Percentiles rank a stretch among this genome's conserved stretches.
Evolutionary conservation across 2,888 invertebrate species (phyloP).

Genomic region (Lagria hirta): DNA sequence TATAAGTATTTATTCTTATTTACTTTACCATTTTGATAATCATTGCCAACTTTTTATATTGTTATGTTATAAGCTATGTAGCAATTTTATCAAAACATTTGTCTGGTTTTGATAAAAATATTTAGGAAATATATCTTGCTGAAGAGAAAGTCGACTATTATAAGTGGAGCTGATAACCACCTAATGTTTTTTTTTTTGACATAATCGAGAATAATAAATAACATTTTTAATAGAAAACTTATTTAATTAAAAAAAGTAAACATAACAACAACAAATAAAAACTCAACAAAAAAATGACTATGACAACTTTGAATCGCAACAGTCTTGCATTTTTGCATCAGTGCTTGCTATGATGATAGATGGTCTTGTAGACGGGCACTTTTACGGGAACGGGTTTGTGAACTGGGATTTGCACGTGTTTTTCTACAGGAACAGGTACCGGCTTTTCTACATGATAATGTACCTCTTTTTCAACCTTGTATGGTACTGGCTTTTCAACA

Average conservation of each 20-base stretch:
- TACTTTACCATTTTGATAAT: no score
- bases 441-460: constrained; percentile 69
- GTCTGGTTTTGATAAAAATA: neutral
- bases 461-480: constrained; percentile 67
- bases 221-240: constrained; percentile 11
- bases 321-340: constrained; percentile 42
- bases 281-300: constrained; percentile 16
- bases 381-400: constrained; percentile 70
- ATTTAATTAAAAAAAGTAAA: constrained; percentile 20
- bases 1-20: no score
- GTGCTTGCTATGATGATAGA: constrained; percentile 69
- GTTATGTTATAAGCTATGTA: neutral
- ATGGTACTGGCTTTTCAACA: constrained; percentile 72
- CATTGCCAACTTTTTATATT: no score
- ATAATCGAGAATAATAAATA: neutral
- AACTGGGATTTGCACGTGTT: constrained; percentile 68
- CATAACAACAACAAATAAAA: constrained; percentile 23
- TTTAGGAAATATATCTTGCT: neutral
- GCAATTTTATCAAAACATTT: neutral
- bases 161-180: neutral
- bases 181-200: neutral
- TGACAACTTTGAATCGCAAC: constrained; percentile 30
- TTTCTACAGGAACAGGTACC: constrained; percentile 68
- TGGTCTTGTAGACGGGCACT: constrained; percentile 71
- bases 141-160: no score